Evolutionary conservation across 1,140 invertebrate species (phyloP).

Genomic region (Daktulosphaira vitifoliae): DNA sequence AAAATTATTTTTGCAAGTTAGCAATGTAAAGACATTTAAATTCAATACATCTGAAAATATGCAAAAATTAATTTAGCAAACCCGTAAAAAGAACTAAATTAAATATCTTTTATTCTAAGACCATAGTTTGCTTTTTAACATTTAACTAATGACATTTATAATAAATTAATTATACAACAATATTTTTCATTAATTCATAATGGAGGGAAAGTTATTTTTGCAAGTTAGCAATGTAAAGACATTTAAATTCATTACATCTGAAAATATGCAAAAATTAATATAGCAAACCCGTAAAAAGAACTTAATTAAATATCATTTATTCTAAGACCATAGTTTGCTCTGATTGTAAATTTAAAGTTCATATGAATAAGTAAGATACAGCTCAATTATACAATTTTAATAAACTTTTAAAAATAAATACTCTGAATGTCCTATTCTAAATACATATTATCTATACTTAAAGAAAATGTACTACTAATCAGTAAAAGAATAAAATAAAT

Average conservation of each 20-base stretch:
- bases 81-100: not conserved
- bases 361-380: too few species aligned
- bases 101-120: not conserved
- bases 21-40: constrained; percentile 11
- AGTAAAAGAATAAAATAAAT: too few species aligned
- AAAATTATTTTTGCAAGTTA: constrained; percentile 1
- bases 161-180: too few species aligned
- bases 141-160: too few species aligned
- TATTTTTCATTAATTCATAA: too few species aligned
- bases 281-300: not conserved
- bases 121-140: not conserved
- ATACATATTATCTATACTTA: too few species aligned
- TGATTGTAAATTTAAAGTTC: too few species aligned
- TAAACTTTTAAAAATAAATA: too few species aligned
- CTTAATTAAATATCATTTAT: not conserved
- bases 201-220: too few species aligned
- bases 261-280: not conserved
- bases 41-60: constrained; percentile 16
- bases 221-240: constrained; percentile 14
- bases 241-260: constrained; percentile 5
- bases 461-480: too few species aligned
- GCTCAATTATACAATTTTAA: too few species aligned
- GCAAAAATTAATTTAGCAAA: not conserved
- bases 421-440: too few species aligned
- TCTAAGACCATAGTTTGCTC: not conserved